Evolutionary conservation across 2,797 vertebrate species (phyloP), one percentile per base, ranked within the genome.

Genomic region (Coregonus suidteri): DNA sequence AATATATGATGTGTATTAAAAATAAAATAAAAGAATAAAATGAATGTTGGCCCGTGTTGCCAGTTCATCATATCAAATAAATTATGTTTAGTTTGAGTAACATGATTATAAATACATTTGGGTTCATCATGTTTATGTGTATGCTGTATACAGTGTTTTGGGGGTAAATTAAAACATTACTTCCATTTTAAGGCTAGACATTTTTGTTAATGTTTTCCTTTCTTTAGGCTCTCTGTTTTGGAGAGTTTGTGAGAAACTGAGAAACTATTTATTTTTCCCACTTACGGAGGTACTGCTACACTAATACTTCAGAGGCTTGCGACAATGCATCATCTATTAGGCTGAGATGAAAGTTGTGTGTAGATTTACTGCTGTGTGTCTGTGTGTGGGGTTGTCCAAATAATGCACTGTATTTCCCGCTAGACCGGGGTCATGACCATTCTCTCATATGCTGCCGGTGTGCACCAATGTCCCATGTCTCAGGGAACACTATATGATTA

Each of bases 401-500:
- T 78, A 62, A 77, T 76, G 72, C 47, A 53, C 85, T 83, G 73
- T 86, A 81, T 90, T 91, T 87, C 83, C 81, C 79, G 78, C 35
- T n/a, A 76, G 25, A 30, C 76, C 79, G 64, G 74, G 87, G 86
- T 89, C 88, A 80, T 84, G 87, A 85, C 88, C 87, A 54, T 62
- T 52, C 75, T 87, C 79, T 84, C 72, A 67, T 53, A 62, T 66
- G 82, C 84, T 82, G 78, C 84, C 70, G 77, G 79, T 89, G 79
- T 84, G 74, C 84, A 83, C 75, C 75, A 83, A 52, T 75, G 87
- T 74, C 77, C 85, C 82, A 54, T 30, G 85, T 89, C 86, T 89
- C 56, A 86, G 81, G 71, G 18, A 91, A 85, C 88, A 75, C 85
- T 89, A 79, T 80, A 88, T 90, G 89, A 94, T 93, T 93, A 93